Conservation (phyloP, 1,140 invertebrate species). For the Phymorhynchus buccinoides region DNA sequence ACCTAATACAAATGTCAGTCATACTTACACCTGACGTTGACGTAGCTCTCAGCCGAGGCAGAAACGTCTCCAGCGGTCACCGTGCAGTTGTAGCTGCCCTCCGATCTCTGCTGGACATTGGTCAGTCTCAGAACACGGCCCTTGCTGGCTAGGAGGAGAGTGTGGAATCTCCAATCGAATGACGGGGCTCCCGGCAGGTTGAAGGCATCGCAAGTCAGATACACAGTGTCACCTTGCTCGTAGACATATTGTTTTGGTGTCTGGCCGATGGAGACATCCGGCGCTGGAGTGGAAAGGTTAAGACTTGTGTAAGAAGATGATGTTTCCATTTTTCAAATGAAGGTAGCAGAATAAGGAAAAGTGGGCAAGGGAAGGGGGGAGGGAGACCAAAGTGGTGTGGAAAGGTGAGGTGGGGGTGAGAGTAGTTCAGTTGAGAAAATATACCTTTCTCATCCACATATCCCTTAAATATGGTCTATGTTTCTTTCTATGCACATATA, state of each 20-base stretch:
- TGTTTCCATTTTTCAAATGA: too few species aligned
- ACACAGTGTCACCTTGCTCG: not conserved
- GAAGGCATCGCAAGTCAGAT: not conserved
- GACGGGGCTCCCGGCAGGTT: not conserved
- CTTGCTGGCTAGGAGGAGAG: not conserved
- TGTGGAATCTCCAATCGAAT: not conserved
- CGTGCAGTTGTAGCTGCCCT: slow-evolving; percentile 14
- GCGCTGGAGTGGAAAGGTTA: too few species aligned
- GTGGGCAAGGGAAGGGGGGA: too few species aligned
- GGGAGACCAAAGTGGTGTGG: too few species aligned
- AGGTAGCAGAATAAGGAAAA: too few species aligned
- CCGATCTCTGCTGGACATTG: not conserved
- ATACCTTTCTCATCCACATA: too few species aligned
- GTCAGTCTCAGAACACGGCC: not conserved
- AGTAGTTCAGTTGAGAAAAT: too few species aligned
- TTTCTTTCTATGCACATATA: too few species aligned
- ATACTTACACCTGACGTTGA: slow-evolving; percentile 13
- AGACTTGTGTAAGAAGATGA: too few species aligned
- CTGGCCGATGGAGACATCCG: not conserved
- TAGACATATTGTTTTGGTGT: not conserved
- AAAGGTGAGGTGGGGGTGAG: too few species aligned
- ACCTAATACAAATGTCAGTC: not conserved
- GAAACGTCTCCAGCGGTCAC: not conserved
- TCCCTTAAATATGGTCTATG: too few species aligned
- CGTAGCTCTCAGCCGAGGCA: not conserved